Percentiles rank a stretch among this genome's conserved stretches.
Evolutionary conservation across 2,113 vertebrate genomes (phyloP).

Genomic region (Erythrocercus mccallii): DNA sequence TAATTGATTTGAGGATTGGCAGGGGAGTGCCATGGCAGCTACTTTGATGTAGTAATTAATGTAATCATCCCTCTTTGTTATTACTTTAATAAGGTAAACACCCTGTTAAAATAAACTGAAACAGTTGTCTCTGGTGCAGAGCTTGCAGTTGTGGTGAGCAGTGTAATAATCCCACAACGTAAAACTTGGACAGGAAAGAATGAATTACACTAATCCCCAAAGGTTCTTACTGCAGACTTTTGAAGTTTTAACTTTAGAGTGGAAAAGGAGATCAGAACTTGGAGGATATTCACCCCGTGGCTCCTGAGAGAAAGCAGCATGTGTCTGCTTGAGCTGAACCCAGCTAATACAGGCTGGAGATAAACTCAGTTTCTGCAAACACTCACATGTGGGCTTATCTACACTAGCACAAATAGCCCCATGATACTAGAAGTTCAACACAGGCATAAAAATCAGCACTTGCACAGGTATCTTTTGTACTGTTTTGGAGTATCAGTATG

Average conservation of each 20-base stretch:
- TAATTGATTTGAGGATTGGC: constrained; percentile 36
- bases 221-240: constrained; percentile 40
- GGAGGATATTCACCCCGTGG: neutral
- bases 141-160: constrained; percentile 33
- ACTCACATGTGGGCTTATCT: constrained; percentile 24
- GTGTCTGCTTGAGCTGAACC: neutral
- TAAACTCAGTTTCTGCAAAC: constrained; percentile 44
- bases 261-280: constrained; percentile 31
- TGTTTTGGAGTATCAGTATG: neutral
- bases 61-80: constrained; percentile 25
- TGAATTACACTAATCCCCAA: constrained; percentile 44
- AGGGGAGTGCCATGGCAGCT: neutral
- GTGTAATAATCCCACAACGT: neutral
- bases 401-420: neutral
- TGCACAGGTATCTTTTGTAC: neutral
- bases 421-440: neutral
- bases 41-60: constrained; percentile 27
- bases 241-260: constrained; percentile 49
- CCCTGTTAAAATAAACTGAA: constrained; percentile 57
- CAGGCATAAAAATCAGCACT: neutral
- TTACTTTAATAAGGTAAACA: constrained; percentile 58
- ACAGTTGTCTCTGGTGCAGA: constrained; percentile 42
- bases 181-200: constrained; percentile 49
- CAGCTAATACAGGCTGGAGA: neutral
- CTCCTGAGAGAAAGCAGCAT: constrained; percentile 5